Evolutionary conservation across 2,113 vertebrate genomes (phyloP).

Genomic region (Stigmatopora nigra): DNA sequence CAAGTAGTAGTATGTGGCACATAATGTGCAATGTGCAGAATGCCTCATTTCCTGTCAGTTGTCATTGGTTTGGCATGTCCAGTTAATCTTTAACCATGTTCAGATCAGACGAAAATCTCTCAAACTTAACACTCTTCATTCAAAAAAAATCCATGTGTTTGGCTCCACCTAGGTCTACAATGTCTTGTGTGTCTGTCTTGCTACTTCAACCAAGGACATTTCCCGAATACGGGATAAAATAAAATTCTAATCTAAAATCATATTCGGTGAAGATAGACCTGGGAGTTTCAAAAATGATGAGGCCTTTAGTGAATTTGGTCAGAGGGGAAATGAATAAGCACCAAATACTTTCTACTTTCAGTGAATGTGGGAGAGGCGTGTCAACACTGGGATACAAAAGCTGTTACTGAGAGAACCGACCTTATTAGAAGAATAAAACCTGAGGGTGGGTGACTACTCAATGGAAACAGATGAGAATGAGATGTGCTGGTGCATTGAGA

Average conservation of each 20-base stretch:
- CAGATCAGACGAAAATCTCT: not conserved
- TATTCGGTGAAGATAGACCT: not conserved
- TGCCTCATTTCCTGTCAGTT: too few relatives aligned
- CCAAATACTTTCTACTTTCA: not conserved
- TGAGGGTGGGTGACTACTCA: slow-evolving; percentile 20
- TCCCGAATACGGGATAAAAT: too few relatives aligned
- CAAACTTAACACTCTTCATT: not conserved
- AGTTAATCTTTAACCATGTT: not conserved
- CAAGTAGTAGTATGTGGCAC: too few relatives aligned
- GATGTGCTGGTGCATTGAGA: slow-evolving; percentile 20
- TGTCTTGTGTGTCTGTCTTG: too few relatives aligned
- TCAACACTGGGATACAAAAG: not conserved
- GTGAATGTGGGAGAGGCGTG: not conserved
- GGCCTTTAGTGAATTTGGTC: not conserved
- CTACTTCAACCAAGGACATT: too few relatives aligned
- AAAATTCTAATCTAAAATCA: not conserved
- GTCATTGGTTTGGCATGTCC: not conserved
- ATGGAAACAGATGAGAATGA: slow-evolving; percentile 25
- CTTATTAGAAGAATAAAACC: slow-evolving; percentile 17
- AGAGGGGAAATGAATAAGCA: not conserved
- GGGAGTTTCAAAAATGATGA: not conserved
- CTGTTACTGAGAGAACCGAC: slow-evolving; percentile 22
- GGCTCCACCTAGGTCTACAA: too few relatives aligned
- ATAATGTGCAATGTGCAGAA: too few relatives aligned
- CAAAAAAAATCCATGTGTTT: not conserved